Percentiles rank a stretch among this genome's conserved stretches.
phyloP scores from a whole-genome alignment of 2,113 vertebrate genomes.

The Ahaetulla prasina region DNA sequence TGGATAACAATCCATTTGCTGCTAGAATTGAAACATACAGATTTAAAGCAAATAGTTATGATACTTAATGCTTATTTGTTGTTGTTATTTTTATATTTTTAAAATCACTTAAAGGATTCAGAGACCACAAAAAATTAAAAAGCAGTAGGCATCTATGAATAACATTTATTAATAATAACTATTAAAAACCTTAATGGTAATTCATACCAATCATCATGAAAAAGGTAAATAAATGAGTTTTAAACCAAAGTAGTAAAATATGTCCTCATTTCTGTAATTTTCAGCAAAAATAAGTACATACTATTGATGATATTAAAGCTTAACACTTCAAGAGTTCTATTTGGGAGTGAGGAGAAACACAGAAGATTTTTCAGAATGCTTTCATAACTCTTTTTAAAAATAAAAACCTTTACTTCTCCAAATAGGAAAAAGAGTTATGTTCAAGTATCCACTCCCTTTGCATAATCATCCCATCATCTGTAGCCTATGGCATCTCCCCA shows the following conservation, averaged over 20 bases:
- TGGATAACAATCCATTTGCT: not conserved
- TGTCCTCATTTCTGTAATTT: not conserved
- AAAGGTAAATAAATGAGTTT: not conserved
- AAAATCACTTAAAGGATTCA: not conserved
- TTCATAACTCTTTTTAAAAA: conserved; percentile 49
- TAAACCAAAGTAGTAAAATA: not conserved
- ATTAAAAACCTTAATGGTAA: not conserved
- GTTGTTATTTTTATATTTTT: not conserved
- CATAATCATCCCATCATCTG: not conserved
- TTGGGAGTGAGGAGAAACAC: conserved; percentile 18
- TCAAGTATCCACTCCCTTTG: not conserved
- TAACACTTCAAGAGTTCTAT: conserved; percentile 22
- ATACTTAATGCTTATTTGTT: not conserved
- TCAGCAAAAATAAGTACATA: not conserved
- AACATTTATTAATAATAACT: not conserved
- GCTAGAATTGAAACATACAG: not conserved
- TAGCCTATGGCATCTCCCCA: not conserved
- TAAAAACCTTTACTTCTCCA: not conserved
- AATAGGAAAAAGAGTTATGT: not conserved
- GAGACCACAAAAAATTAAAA: not conserved
- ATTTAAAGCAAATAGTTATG: not conserved
- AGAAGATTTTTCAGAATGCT: conserved; percentile 55
- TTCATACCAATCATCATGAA: not conserved
- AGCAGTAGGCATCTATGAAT: not conserved
- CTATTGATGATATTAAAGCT: not conserved